phyloP scores from a whole-genome alignment of 2,797 vertebrate species.

The Bucorvus abyssinicus region DNA sequence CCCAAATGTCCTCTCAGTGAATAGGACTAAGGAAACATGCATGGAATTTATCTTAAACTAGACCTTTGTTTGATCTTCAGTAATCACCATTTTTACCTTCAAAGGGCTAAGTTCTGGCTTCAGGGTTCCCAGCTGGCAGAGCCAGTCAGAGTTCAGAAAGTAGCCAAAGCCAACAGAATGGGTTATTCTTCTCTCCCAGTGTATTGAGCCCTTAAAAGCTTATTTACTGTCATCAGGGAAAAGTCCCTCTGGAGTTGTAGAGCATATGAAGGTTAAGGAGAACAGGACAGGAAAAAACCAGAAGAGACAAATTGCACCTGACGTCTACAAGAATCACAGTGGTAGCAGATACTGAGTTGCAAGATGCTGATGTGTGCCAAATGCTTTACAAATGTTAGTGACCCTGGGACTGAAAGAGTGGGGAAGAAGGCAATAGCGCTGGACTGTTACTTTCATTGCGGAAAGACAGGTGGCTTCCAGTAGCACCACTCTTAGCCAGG shows the following conservation, averaged over 20 bases:
- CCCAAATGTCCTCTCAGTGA: background rate
- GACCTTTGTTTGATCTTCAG: background rate
- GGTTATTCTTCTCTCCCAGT: background rate
- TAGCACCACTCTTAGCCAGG: background rate
- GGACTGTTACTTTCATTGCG: background rate
- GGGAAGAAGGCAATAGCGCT: background rate
- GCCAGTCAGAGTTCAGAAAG: background rate
- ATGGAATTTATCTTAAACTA: background rate
- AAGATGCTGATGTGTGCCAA: background rate
- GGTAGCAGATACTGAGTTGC: background rate
- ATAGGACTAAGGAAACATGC: background rate
- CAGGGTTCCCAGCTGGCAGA: slow-evolving; percentile 12
- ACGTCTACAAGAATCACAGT: background rate
- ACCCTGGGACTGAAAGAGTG: background rate
- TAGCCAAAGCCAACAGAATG: background rate
- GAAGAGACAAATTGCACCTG: background rate
- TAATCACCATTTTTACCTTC: slow-evolving; percentile 33
- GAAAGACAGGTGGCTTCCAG: background rate
- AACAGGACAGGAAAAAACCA: background rate
- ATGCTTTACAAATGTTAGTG: background rate
- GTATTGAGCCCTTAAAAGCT: background rate
- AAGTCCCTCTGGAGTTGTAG: background rate
- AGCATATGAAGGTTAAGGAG: background rate
- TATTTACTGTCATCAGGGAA: background rate
- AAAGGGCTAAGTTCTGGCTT: slow-evolving; percentile 20